Evolutionary conservation across 2,113 vertebrate genomes (phyloP).

Genomic region (Melospiza melodia): DNA sequence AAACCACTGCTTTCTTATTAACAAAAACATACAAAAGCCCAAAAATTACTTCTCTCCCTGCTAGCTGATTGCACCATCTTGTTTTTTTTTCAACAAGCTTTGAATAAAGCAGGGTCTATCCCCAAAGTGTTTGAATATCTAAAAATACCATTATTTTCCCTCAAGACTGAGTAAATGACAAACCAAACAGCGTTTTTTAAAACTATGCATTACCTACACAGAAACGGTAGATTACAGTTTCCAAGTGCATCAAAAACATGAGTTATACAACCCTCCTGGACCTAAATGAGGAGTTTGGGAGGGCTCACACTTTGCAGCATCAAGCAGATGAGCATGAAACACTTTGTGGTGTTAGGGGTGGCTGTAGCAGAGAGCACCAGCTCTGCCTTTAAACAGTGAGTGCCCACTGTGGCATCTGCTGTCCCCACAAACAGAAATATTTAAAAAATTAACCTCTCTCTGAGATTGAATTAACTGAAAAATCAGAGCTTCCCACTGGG

Average conservation of each 20-base stretch:
- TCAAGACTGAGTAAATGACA: background rate
- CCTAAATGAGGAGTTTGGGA: background rate
- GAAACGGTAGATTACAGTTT: background rate
- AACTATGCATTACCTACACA: background rate
- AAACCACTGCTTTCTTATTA: background rate
- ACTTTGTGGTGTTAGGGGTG: fast-evolving
- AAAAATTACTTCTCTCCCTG: background rate
- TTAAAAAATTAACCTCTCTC: background rate
- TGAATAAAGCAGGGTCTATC: background rate
- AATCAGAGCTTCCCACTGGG: background rate
- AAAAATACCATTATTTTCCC: background rate
- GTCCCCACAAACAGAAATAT: background rate
- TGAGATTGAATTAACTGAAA: background rate
- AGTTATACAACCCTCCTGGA: background rate
- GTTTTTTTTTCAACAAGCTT: background rate
- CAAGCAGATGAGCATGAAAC: background rate
- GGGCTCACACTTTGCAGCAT: background rate
- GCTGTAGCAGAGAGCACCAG: background rate
- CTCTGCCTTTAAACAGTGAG: background rate
- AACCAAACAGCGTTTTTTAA: background rate
- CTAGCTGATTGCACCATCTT: background rate
- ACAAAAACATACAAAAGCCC: background rate
- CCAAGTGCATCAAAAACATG: background rate
- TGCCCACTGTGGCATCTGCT: too few relatives aligned
- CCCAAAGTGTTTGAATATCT: background rate